phyloP scores from a whole-genome alignment of 1,140 invertebrate genomes.

The Tribolium madens region DNA sequence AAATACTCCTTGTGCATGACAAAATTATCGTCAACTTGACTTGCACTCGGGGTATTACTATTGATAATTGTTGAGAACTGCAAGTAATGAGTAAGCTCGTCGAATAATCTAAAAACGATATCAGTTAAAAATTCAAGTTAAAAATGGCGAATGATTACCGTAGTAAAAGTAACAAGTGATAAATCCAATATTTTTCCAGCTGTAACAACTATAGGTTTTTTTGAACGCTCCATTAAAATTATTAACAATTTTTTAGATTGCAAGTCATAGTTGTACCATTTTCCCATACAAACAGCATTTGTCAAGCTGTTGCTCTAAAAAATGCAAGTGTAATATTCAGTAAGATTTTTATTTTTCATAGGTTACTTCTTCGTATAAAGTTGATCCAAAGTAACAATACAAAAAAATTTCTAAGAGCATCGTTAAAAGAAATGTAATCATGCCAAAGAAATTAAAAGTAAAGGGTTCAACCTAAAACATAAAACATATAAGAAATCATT shows the following conservation, averaged over 20 bases:
- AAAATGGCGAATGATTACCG: background rate
- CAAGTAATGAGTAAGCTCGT: background rate
- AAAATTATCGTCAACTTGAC: too few species aligned
- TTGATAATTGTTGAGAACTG: background rate
- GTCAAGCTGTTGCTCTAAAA: slow-evolving; percentile 44
- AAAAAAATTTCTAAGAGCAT: slow-evolving; percentile 27
- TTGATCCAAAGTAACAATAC: slow-evolving; percentile 33
- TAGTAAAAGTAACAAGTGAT: background rate
- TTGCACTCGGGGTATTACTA: too few species aligned
- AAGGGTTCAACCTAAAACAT: background rate
- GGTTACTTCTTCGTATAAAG: slow-evolving; percentile 27
- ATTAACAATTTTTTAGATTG: slow-evolving; percentile 47
- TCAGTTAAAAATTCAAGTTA: background rate
- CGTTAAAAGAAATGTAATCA: background rate
- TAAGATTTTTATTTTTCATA: background rate
- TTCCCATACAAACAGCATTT: slow-evolving; percentile 29
- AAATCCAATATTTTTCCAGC: slow-evolving; percentile 5
- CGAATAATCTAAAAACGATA: background rate
- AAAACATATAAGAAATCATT: background rate
- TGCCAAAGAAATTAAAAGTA: slow-evolving; percentile 18
- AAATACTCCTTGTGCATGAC: too few species aligned
- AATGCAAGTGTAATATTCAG: background rate
- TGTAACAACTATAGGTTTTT: slow-evolving; percentile 25
- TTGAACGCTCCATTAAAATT: slow-evolving; percentile 46
- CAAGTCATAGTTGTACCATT: slow-evolving; percentile 43